These are phyloP conservation scores for Zygaena filipendulae DNA, from an alignment of 2,888 invertebrate species.

Conservation along the genomic window DNA sequence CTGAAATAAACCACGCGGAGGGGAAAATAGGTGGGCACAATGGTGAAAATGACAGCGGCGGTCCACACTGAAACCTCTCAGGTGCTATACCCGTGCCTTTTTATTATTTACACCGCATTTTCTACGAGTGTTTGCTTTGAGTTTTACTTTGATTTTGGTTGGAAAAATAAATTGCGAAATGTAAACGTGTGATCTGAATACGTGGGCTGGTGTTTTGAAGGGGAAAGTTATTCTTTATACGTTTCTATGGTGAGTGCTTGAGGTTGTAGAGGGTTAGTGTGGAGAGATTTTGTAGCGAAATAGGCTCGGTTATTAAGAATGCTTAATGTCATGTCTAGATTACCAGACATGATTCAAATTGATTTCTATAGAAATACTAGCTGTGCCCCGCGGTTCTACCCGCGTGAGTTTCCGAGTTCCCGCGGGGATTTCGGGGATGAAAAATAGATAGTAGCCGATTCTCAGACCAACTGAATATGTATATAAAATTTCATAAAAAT, in stretches of 20 bases:
- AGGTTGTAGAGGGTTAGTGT: conserved; percentile 24
- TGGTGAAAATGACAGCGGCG: conserved; percentile 47
- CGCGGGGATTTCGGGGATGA: no score
- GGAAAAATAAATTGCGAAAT: conserved; percentile 54
- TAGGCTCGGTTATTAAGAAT: no score
- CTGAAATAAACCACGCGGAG: conserved; percentile 51
- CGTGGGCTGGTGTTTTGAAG: conserved; percentile 26
- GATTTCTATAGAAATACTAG: no score
- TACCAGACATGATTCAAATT: no score
- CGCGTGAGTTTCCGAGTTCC: no score
- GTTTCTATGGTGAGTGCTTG: conserved; percentile 46
- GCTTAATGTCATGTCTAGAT: no score
- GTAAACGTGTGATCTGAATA: conserved; percentile 60
- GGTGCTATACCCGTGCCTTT: conserved; percentile 41
- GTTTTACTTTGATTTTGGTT: conserved; percentile 64
- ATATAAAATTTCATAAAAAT: no score
- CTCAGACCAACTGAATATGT: no score
- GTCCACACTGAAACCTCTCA: conserved; percentile 35
- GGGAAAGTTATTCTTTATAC: no score
- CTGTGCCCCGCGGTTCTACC: no score
- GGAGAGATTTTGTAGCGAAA: conserved; percentile 20
- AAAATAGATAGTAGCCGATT: no score
- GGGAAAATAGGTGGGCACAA: conserved; percentile 44
- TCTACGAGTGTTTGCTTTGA: conserved; percentile 63
- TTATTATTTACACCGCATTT: conserved; percentile 68